A percentile compares a stretch with the other conserved stretches of the same genome.
Evolutionary conservation across 2,797 vertebrate genomes (phyloP).

Genomic region (Oophaga sylvatica): DNA sequence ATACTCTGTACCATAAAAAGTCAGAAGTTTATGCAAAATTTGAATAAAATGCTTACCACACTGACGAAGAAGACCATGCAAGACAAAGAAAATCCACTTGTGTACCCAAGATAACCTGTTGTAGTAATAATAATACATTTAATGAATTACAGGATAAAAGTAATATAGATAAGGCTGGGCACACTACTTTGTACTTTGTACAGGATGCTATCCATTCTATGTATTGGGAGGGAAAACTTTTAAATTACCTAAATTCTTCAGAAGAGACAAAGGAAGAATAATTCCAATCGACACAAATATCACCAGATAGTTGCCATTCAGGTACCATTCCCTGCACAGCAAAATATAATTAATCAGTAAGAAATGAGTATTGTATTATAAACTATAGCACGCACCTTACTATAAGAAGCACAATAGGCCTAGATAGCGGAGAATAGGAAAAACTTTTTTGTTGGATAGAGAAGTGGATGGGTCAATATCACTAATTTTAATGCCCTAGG

Average conservation of each 20-base stretch:
- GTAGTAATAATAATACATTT: constrained; percentile 64
- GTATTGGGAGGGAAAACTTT: neutral
- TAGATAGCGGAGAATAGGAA: too few species aligned
- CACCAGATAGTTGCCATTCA: constrained; percentile 94
- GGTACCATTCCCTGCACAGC: constrained; percentile 87
- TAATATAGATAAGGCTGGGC: neutral
- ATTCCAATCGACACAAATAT: constrained; percentile 89
- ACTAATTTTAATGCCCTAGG: too few species aligned
- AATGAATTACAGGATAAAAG: neutral
- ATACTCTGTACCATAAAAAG: neutral
- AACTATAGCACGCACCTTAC: too few species aligned
- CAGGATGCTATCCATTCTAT: neutral
- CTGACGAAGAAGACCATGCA: constrained; percentile 97
- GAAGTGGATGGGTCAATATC: too few species aligned
- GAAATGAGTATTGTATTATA: neutral
- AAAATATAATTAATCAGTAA: constrained; percentile 52
- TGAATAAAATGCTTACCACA: constrained; percentile 78
- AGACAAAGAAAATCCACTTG: constrained; percentile 93
- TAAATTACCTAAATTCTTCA: constrained; percentile 91
- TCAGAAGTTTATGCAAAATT: neutral
- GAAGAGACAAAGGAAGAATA: constrained; percentile 92
- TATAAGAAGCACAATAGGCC: too few species aligned
- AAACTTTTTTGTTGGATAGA: too few species aligned
- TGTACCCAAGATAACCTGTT: constrained; percentile 96
- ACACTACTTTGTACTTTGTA: neutral